Evolutionary conservation across 2,888 invertebrate genomes (phyloP).

Genomic region (Drosophila robusta): DNA sequence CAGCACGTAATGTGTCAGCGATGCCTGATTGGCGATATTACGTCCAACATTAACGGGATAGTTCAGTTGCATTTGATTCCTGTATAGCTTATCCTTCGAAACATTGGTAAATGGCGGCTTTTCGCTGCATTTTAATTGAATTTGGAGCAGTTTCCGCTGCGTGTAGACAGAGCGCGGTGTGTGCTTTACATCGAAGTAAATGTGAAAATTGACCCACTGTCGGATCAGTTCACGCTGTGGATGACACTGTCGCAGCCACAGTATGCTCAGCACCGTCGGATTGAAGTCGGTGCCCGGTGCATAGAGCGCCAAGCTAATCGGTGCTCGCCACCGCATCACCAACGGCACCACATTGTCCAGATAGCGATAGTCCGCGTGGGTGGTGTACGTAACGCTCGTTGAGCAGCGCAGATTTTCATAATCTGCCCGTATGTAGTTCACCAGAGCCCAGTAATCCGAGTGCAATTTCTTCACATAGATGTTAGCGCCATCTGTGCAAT

Average conservation of each 20-base stretch:
- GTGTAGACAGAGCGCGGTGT: constrained; percentile 84
- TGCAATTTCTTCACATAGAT: constrained; percentile 3
- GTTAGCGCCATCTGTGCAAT: constrained; percentile 75
- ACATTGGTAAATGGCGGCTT: constrained; percentile 44
- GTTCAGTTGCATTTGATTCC: constrained; percentile 87
- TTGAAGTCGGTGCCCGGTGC: constrained; percentile 88
- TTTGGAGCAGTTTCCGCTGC: constrained; percentile 33
- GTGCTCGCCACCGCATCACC: constrained; percentile 89
- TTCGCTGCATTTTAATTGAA: constrained; percentile 48
- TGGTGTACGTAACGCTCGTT: constrained; percentile 40
- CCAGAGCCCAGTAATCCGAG: constrained; percentile 33
- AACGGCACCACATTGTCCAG: constrained; percentile 76
- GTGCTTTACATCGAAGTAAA: constrained; percentile 87
- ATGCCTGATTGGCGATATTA: constrained; percentile 92
- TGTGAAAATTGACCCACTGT: constrained; percentile 88
- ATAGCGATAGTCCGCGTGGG: constrained; percentile 54
- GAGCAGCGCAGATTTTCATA: constrained; percentile 38
- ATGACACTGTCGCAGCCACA: constrained; percentile 86
- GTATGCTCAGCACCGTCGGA: constrained; percentile 86
- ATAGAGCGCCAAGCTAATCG: constrained; percentile 88
- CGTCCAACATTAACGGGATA: constrained; percentile 95
- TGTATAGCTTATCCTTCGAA: constrained; percentile 83
- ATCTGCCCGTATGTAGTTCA: constrained; percentile 44
- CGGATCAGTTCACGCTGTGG: constrained; percentile 85
- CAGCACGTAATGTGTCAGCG: constrained; percentile 91